These are phyloP conservation scores for Ariolimax columbianus DNA, from an alignment of 2,888 invertebrate genomes.

Conservation along the genomic window DNA sequence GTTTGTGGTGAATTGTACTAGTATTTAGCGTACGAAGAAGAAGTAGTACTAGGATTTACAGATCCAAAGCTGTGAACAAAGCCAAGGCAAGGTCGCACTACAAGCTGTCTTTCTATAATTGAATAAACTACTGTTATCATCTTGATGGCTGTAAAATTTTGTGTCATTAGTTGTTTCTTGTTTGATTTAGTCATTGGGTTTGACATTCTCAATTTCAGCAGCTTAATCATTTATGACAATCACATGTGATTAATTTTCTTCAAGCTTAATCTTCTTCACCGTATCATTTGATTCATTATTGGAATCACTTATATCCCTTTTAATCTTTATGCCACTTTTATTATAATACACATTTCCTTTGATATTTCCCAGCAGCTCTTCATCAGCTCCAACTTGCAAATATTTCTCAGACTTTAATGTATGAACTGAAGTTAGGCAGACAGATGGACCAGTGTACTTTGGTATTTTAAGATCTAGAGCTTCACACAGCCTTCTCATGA, in stretches of 20 bases:
- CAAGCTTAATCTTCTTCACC: conserved; percentile 29
- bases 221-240: neutral
- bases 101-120: neutral
- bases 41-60: neutral
- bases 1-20: neutral
- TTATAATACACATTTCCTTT: neutral
- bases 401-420: conserved; percentile 47
- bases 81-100: neutral
- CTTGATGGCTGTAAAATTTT: neutral
- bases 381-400: conserved; percentile 31
- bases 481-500: conserved; percentile 81
- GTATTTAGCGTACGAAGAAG: too few species aligned
- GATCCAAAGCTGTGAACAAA: neutral
- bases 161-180: neutral
- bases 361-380: neutral
- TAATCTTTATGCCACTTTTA: neutral
- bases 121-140: neutral
- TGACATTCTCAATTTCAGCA: neutral
- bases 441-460: conserved; percentile 82
- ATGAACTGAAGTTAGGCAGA: conserved; percentile 65
- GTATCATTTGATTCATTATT: neutral
- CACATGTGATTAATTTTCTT: neutral
- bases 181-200: neutral
- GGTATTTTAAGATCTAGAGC: conserved; percentile 87
- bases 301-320: neutral